Conservation (phyloP, 2,113 vertebrate species). For the Poecilia latipinna region DNA sequence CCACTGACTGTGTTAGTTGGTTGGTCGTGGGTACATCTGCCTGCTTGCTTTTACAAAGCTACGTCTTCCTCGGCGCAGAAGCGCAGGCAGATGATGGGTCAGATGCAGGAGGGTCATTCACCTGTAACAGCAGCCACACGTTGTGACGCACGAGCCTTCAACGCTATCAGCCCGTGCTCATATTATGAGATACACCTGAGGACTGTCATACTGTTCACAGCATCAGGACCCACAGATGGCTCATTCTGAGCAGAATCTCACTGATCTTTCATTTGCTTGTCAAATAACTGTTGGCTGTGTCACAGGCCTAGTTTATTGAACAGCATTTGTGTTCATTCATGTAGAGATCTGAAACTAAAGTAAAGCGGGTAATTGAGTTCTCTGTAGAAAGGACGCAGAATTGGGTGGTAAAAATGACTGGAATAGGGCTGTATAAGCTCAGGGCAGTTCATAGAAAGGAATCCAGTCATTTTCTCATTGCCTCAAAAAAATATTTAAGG, state of each 20-base stretch:
- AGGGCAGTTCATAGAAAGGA: not conserved
- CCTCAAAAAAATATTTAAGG: not conserved
- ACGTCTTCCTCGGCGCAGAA: slow-evolving; percentile 50
- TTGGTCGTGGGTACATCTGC: slow-evolving; percentile 53
- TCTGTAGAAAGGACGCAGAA: slow-evolving; percentile 20
- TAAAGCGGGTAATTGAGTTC: slow-evolving; percentile 52
- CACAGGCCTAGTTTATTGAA: slow-evolving; percentile 50
- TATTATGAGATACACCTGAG: slow-evolving; percentile 73
- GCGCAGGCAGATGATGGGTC: slow-evolving; percentile 53
- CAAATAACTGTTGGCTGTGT: slow-evolving; percentile 34
- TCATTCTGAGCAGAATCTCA: slow-evolving; percentile 61
- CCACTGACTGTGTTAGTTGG: slow-evolving; percentile 54
- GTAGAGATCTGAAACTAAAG: slow-evolving; percentile 49
- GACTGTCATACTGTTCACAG: slow-evolving; percentile 49
- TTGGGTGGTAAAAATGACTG: no score
- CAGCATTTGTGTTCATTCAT: slow-evolving; percentile 59
- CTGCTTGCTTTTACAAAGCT: slow-evolving; percentile 36
- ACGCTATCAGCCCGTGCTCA: slow-evolving; percentile 57
- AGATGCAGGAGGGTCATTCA: slow-evolving; percentile 64
- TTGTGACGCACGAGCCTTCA: slow-evolving; percentile 58
- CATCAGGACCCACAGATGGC: slow-evolving; percentile 59
- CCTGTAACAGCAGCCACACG: slow-evolving; percentile 71
- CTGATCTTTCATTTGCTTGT: slow-evolving; percentile 69
- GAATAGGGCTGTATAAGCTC: no score
- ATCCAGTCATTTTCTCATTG: no score